These are phyloP conservation scores for Phymanthus crucifer DNA, from an alignment of 92 coral and sea anemone genomes.

Conservation along the genomic window DNA sequence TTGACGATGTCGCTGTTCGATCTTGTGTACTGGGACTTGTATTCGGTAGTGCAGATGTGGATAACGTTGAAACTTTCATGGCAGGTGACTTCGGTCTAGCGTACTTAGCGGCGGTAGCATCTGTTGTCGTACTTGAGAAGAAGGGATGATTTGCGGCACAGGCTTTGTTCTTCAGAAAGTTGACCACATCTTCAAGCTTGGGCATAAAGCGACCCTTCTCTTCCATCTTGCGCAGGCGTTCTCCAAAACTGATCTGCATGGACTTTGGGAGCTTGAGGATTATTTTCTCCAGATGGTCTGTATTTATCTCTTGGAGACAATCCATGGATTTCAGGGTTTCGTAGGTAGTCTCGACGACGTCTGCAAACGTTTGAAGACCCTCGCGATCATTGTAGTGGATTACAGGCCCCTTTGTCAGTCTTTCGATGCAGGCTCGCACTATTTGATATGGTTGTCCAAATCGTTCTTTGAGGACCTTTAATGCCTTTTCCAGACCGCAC, in stretches of 20 bases:
- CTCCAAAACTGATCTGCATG: conserved; percentile 2
- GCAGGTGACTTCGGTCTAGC: no score
- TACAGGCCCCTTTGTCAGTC: background rate
- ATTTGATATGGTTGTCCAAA: conserved; percentile 48
- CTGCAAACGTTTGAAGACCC: no score
- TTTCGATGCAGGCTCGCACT: background rate
- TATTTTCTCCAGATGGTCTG: no score
- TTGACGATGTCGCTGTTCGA: no score
- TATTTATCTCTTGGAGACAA: no score
- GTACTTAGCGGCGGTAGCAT: background rate
- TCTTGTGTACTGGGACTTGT: background rate
- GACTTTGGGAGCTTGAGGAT: background rate
- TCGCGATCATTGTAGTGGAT: no score
- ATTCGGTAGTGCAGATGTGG: background rate
- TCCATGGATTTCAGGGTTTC: no score
- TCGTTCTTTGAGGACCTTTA: conserved; percentile 49
- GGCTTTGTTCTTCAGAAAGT: conserved; percentile 35
- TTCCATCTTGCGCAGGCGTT: background rate
- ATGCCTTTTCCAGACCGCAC: conserved; percentile 48
- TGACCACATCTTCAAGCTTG: background rate
- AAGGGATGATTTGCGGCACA: conserved; percentile 67
- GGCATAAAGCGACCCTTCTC: background rate
- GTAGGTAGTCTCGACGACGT: no score
- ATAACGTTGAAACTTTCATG: no score
- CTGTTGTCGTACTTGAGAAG: conserved; percentile 27